Conservation (phyloP, 2,113 vertebrate species). For the Erpornis zantholeuca region DNA sequence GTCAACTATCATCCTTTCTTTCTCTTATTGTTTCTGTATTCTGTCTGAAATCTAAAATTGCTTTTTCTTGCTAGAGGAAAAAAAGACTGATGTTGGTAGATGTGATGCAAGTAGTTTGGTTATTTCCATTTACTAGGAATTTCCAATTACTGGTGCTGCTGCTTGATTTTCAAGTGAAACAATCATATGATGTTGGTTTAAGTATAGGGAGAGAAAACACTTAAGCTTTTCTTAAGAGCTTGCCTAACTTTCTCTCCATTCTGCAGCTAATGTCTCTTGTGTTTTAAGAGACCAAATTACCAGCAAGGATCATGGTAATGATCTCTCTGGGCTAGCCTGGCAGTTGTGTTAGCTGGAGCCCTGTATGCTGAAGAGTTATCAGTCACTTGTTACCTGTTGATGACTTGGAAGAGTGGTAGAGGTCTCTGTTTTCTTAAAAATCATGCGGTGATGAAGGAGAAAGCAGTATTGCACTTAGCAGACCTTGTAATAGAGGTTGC, state of each 20-base stretch:
- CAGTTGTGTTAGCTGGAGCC: background rate
- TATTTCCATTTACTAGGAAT: background rate
- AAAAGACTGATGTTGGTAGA: background rate
- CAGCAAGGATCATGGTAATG: background rate
- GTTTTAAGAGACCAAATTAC: background rate
- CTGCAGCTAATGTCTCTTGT: background rate
- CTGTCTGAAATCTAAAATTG: background rate
- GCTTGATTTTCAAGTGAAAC: background rate
- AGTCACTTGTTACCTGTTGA: accelerated
- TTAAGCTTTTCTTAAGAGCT: background rate
- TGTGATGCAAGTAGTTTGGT: background rate
- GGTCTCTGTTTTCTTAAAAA: background rate
- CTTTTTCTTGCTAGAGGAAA: background rate
- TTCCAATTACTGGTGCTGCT: background rate
- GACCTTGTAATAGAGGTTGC: background rate
- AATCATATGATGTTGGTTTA: background rate
- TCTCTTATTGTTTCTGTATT: background rate
- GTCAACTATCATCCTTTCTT: background rate
- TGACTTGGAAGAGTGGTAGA: background rate
- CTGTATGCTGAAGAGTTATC: background rate
- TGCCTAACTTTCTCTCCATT: background rate
- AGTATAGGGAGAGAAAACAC: background rate
- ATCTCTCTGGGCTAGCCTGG: background rate
- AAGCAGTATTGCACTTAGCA: background rate
- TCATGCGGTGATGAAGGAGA: background rate